A percentile compares a stretch with the other conserved stretches of the same genome.
Conservation (phyloP, 2,797 vertebrate species). For the Coregonus suidteri region DNA sequence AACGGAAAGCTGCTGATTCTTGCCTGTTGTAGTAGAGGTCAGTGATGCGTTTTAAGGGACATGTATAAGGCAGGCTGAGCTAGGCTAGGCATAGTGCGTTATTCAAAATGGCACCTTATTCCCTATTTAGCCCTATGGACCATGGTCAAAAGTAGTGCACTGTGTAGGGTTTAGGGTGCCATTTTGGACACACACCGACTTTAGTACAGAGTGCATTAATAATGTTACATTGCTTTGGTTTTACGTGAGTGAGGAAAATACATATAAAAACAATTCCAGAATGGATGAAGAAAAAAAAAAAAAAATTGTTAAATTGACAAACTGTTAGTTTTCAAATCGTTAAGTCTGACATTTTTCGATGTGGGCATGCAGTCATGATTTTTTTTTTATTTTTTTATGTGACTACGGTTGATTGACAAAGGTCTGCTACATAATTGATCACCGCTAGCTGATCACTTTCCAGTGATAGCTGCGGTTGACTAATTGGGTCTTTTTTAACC, state of each 20-base stretch:
- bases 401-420: conserved; percentile 64
- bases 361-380: conserved; percentile 70
- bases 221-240: conserved; percentile 61
- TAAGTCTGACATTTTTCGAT: conserved; percentile 61
- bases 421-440: conserved; percentile 53
- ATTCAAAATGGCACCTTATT: not conserved
- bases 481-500: conserved; percentile 36
- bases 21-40: conserved; percentile 42
- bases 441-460: conserved; percentile 52
- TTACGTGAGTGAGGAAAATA: conserved; percentile 63
- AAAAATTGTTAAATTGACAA: conserved; percentile 46
- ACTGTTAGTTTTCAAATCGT: conserved; percentile 52
- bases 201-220: conserved; percentile 58
- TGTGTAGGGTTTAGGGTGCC: conserved; percentile 7
- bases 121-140: not conserved
- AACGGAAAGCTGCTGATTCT: conserved; percentile 64
- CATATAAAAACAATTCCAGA: conserved; percentile 59
- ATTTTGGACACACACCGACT: conserved; percentile 27
- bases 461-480: conserved; percentile 46
- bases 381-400: conserved; percentile 56
- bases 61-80: conserved; percentile 37
- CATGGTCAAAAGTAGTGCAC: not conserved
- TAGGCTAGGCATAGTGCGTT: not conserved
- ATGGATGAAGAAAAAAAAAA: conserved; percentile 49
- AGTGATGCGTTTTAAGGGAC: conserved; percentile 17